Percentiles rank a stretch among this genome's conserved stretches.
phyloP scores from a whole-genome alignment of 1,140 invertebrate genomes.

The Ladona fulva region DNA sequence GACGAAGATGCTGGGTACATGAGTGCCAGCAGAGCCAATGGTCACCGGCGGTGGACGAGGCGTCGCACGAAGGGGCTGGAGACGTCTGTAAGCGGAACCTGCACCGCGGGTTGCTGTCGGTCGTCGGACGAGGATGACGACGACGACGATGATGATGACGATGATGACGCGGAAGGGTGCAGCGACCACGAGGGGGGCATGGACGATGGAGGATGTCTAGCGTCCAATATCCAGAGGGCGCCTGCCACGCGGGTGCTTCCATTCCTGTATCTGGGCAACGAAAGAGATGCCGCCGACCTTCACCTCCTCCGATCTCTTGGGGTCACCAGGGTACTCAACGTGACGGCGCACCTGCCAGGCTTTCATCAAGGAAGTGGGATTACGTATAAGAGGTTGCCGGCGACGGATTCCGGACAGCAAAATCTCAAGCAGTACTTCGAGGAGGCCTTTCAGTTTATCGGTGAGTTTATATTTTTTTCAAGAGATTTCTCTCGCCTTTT shows the following conservation, averaged over 20 bases:
- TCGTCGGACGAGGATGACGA: background rate
- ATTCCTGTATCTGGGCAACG: conserved; percentile 82
- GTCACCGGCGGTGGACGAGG: conserved; percentile 28
- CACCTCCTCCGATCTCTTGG: conserved; percentile 54
- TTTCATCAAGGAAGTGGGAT: conserved; percentile 61
- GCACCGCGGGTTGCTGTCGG: background rate
- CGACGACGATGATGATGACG: background rate
- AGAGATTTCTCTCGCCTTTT: no score
- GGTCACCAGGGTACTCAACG: conserved; percentile 69
- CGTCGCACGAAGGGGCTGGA: background rate
- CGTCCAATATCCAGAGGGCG: conserved; percentile 59
- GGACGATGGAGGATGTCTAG: conserved; percentile 27
- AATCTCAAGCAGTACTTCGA: conserved; percentile 89
- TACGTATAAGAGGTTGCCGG: conserved; percentile 72
- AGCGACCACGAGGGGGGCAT: background rate
- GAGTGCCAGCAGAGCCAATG: background rate
- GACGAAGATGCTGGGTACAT: background rate
- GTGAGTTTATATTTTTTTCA: conserved; percentile 46
- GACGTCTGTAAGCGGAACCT: background rate
- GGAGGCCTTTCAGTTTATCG: conserved; percentile 83
- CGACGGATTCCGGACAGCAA: conserved; percentile 75
- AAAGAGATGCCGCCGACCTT: conserved; percentile 68
- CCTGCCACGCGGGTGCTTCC: conserved; percentile 73
- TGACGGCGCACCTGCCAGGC: conserved; percentile 67
- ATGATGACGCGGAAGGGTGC: background rate